Conservation (phyloP, 2,888 invertebrate genomes). For the Dynastes maya region DNA sequence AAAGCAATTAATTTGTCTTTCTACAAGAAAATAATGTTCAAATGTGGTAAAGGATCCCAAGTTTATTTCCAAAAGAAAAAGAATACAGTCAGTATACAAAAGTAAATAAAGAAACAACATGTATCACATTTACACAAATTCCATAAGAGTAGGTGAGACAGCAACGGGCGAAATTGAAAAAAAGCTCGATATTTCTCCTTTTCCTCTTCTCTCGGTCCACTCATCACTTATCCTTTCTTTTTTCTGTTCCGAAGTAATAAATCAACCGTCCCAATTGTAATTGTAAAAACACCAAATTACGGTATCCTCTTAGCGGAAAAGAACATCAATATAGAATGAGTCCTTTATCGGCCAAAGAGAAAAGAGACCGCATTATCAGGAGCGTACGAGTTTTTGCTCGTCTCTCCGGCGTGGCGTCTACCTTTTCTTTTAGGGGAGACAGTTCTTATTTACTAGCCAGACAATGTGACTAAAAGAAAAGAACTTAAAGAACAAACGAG, state of each 20-base stretch:
- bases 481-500: slow-evolving; percentile 1
- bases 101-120: too few relatives aligned
- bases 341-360: background rate
- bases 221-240: slow-evolving; percentile 32
- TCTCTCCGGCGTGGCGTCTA: background rate
- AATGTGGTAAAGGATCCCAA: too few relatives aligned
- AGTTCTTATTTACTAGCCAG: background rate
- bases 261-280: slow-evolving; percentile 33
- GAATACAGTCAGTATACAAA: too few relatives aligned
- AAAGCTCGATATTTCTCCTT: background rate
- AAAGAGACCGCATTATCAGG: background rate
- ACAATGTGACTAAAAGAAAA: background rate
- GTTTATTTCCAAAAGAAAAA: too few relatives aligned
- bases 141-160: too few relatives aligned
- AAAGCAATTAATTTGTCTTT: too few relatives aligned
- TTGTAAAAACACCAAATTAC: slow-evolving; percentile 41
- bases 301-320: background rate
- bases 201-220: slow-evolving; percentile 25
- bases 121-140: too few relatives aligned
- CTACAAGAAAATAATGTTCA: too few relatives aligned
- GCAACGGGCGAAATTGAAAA: too few relatives aligned
- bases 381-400: background rate
- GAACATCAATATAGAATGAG: slow-evolving; percentile 26
- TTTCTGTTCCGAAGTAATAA: slow-evolving; percentile 25
- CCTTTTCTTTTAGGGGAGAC: background rate